phyloP scores from a whole-genome alignment of 2,797 vertebrate species.

The Calcarius lapponicus region DNA sequence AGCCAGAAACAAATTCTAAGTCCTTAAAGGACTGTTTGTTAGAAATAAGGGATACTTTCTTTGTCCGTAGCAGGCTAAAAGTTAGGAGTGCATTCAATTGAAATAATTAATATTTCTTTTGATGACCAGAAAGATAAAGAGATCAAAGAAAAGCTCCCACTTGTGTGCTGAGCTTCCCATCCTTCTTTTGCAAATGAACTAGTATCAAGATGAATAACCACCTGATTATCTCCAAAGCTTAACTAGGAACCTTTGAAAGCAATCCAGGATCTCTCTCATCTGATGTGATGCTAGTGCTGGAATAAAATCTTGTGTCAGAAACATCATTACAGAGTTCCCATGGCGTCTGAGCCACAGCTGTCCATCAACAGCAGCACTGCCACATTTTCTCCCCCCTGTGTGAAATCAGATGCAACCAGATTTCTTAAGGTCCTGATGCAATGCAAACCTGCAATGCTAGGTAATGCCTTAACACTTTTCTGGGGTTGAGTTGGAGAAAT shows the following conservation, averaged over 20 bases:
- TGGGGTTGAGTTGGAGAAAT: background rate
- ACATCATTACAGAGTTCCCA: background rate
- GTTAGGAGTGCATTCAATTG: background rate
- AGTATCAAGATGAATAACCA: background rate
- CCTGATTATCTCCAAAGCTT: background rate
- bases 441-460: background rate
- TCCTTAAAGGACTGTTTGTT: background rate
- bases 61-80: background rate
- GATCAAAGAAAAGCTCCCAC: background rate
- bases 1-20: background rate
- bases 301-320: background rate
- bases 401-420: background rate
- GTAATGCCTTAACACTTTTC: background rate
- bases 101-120: background rate
- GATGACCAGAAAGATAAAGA: background rate
- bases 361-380: background rate
- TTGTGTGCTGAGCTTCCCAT: background rate
- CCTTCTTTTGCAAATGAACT: background rate
- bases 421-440: background rate
- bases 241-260: background rate
- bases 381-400: background rate
- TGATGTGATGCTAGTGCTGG: background rate
- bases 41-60: background rate
- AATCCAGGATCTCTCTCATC: background rate
- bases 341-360: background rate